A percentile compares a stretch with the other conserved stretches of the same genome.
These are phyloP conservation scores for Aphaenogaster floridana DNA, from an alignment of 1,140 invertebrate genomes.

Conservation along the genomic window DNA sequence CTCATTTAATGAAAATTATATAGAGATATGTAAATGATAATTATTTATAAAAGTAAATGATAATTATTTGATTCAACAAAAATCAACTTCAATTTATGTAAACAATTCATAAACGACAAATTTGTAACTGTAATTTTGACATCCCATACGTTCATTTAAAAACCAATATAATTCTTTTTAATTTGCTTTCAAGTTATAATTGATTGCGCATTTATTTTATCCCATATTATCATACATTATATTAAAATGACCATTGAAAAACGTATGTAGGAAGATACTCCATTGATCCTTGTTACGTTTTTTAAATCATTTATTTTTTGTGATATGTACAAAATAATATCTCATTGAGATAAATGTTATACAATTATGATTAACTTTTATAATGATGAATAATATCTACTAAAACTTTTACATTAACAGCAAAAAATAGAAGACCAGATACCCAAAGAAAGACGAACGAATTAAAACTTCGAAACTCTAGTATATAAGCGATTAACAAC, in stretches of 20 bases:
- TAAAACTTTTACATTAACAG: slow-evolving; percentile 92
- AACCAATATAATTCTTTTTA: slow-evolving; percentile 10
- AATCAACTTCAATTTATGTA: not conserved
- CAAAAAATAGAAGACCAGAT: slow-evolving; percentile 93
- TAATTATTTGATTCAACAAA: not conserved
- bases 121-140: not conserved
- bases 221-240: not conserved
- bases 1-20: not conserved
- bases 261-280: not conserved
- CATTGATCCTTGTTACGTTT: not conserved
- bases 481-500: slow-evolving; percentile 95
- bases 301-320: slow-evolving; percentile 24
- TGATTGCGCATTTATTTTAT: slow-evolving; percentile 8
- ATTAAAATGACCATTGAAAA: not conserved
- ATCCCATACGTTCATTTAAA: not conserved
- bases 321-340: not conserved
- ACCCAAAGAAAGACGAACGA: slow-evolving; percentile 94
- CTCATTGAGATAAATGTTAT: not conserved
- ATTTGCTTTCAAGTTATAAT: slow-evolving; percentile 9
- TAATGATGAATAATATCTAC: slow-evolving; percentile 90
- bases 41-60: not conserved
- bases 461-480: slow-evolving; percentile 96
- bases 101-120: not conserved
- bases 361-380: slow-evolving; percentile 36
- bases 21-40: not conserved